phyloP scores from a whole-genome alignment of 2,888 invertebrate genomes.

The Temnothorax ravouxi region DNA sequence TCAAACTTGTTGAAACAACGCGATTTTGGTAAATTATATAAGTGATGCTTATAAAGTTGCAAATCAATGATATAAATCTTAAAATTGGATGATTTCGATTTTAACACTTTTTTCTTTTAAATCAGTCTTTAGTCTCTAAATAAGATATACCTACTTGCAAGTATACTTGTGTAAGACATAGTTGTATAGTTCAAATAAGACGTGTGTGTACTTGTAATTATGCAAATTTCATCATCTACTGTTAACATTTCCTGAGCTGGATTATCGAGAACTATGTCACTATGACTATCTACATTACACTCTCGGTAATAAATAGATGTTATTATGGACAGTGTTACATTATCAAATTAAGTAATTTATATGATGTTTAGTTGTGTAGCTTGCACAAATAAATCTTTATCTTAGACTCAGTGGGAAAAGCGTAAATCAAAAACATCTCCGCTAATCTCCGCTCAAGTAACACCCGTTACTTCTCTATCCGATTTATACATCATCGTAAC shows the following conservation, averaged over 20 bases:
- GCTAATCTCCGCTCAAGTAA: constrained; percentile 18
- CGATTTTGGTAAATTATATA: neutral
- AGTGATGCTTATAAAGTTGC: neutral
- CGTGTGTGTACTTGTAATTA: neutral
- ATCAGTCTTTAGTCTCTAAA: neutral
- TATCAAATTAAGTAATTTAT: constrained; percentile 19
- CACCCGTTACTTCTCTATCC: constrained; percentile 12
- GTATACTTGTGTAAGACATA: no score
- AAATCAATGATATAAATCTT: neutral
- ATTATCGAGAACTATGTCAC: neutral
- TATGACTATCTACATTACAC: neutral
- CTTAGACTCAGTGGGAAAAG: neutral
- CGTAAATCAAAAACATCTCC: constrained; percentile 17
- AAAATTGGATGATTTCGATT: neutral
- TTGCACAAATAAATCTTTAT: neutral
- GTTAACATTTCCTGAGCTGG: neutral
- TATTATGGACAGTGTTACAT: neutral
- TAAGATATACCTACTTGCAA: neutral
- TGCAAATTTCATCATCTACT: constrained; percentile 2
- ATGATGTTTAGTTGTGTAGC: neutral
- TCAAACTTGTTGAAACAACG: neutral
- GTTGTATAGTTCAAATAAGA: neutral
- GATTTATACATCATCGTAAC: constrained; percentile 18
- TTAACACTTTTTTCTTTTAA: neutral
- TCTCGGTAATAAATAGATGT: neutral